Conservation (phyloP, 2,888 invertebrate species). For the Cotesia congregata region DNA sequence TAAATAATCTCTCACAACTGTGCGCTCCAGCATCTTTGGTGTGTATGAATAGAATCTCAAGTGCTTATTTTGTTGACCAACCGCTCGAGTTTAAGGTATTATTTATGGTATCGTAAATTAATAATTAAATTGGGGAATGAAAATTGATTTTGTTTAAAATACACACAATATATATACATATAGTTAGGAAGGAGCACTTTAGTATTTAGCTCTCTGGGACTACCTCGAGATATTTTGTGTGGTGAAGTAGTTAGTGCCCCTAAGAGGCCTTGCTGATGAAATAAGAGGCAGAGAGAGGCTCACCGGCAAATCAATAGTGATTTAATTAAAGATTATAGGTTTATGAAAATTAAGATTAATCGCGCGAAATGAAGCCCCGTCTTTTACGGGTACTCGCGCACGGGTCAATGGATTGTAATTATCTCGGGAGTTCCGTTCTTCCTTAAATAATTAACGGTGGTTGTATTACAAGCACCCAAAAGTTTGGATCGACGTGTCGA, state of each 20-base stretch:
- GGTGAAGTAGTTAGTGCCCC: neutral
- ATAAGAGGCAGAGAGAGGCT: conserved; percentile 20
- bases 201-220: conserved; percentile 31
- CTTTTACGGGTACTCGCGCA: conserved; percentile 26
- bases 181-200: conserved; percentile 32
- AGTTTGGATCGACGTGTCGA: conserved; percentile 23
- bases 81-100: conserved; percentile 33
- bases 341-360: conserved; percentile 69
- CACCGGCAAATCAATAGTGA: conserved; percentile 64
- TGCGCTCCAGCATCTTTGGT: neutral
- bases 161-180: neutral
- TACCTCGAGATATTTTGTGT: conserved; percentile 35
- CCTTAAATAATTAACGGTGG: conserved; percentile 19
- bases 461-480: neutral
- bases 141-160: conserved; percentile 52
- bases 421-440: conserved; percentile 5
- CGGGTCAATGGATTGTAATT: conserved; percentile 32
- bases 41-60: neutral
- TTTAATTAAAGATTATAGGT: conserved; percentile 69
- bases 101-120: conserved; percentile 58
- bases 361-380: conserved; percentile 50
- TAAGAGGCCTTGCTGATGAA: conserved; percentile 20
- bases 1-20: neutral
- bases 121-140: conserved; percentile 56
- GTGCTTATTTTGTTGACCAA: conserved; percentile 22